Conservation (phyloP, 2,888 invertebrate species). For the Brachypalpus laphriformis region DNA sequence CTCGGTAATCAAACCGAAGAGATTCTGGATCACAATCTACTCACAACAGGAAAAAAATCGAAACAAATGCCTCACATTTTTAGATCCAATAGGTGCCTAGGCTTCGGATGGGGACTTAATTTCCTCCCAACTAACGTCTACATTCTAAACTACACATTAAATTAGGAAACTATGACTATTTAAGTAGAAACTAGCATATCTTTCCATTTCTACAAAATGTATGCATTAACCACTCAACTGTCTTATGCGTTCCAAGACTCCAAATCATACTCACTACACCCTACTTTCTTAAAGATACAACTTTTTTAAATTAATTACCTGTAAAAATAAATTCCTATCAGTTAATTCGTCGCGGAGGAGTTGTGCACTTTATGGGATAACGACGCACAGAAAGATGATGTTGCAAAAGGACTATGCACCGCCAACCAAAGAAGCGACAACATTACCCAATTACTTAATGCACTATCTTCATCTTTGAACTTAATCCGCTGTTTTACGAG, state of each 20-base stretch:
- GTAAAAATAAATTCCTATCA: slow-evolving; percentile 6
- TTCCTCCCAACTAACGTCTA: too few species aligned
- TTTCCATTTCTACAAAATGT: too few species aligned
- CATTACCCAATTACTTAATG: slow-evolving; percentile 19
- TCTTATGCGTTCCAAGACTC: neutral
- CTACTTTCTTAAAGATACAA: neutral
- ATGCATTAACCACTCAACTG: too few species aligned
- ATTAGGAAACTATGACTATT: too few species aligned
- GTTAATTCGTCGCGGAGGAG: slow-evolving; percentile 31
- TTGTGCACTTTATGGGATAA: slow-evolving; percentile 22
- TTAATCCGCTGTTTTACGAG: slow-evolving; percentile 57
- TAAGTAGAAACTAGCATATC: too few species aligned
- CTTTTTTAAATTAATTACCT: slow-evolving; percentile 12
- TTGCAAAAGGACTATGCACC: slow-evolving; percentile 9
- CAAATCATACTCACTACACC: neutral
- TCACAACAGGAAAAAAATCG: too few species aligned
- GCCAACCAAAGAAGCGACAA: slow-evolving; percentile 2
- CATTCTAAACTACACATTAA: too few species aligned
- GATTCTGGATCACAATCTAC: too few species aligned
- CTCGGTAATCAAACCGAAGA: too few species aligned
- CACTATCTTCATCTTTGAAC: slow-evolving; percentile 52
- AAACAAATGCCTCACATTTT: too few species aligned
- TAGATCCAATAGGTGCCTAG: too few species aligned
- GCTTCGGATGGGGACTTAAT: too few species aligned
- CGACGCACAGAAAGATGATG: neutral